Evolutionary conservation across 2,113 vertebrate genomes (phyloP), one percentile per base, ranked within the genome.

Genomic region (Muntiacus reevesi): DNA sequence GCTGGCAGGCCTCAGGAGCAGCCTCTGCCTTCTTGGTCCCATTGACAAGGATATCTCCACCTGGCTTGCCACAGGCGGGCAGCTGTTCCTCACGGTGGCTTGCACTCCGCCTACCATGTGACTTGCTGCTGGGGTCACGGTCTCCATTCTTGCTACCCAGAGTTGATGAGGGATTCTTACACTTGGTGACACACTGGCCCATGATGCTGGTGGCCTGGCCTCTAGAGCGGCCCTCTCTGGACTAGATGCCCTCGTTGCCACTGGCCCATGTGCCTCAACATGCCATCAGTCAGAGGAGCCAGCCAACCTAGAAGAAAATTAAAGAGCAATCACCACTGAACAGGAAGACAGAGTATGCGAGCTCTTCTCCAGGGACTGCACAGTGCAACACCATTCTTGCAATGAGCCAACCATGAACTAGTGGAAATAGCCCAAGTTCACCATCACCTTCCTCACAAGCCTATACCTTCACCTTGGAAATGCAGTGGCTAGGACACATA

Each of bases 121-220:
- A 99, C 98, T 99, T 99, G 98, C 99, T 98, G 95, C 99, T 96
- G 1, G 99, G 97, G 67, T 99, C 99, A 97, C 99, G 99, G 85
- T 99, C 99, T 98, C 99, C 99, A 98, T 99, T 99, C 98, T 99
- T 99, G 97, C 99, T 99, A 98, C 99, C 99, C 25, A 99, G 99
- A 54, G 99, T 99, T 89, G 99, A 99, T 83, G 99, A 99, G 74
- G 99, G 99, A 98, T 99, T 99, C 98, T 99, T 99, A 98, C 99
- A 99, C 99, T 99, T 99, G 40, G 99, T 99, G 99, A 99, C 99
- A 91, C 99, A 99, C 99, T 99, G 99, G 99, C 99, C 99, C 99
- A 99, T 99, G 99, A 98, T 99, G 98, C 84, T 98, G 98, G 59
- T 89, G 97, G 97, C 98, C 99, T 98, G 97, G 98, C 98, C 98